A percentile compares a stretch with the other conserved stretches of the same genome.
Conservation (phyloP, 2,113 vertebrate species). For the Datnioides undecimradiatus region DNA sequence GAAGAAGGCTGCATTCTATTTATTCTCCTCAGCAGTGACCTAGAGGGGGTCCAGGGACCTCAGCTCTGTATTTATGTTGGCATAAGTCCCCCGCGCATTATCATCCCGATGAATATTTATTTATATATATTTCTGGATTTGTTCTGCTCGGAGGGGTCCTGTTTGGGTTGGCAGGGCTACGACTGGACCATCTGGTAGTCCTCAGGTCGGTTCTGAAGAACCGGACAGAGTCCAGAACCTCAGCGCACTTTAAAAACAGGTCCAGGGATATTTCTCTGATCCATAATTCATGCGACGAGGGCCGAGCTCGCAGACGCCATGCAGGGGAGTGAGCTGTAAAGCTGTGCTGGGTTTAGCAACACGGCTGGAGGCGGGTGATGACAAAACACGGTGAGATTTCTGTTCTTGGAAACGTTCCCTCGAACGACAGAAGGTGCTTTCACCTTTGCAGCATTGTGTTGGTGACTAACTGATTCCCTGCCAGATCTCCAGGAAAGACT, state of each 20-base stretch:
- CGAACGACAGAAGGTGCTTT: conserved; percentile 15
- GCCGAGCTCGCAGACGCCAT: conserved; percentile 21
- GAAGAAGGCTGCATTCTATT: conserved; percentile 35
- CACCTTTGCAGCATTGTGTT: conserved; percentile 32
- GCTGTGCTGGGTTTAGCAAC: conserved; percentile 44
- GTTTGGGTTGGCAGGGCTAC: conserved; percentile 81
- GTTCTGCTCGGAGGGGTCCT: conserved; percentile 74
- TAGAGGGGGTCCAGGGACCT: conserved; percentile 52
- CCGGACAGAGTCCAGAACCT: conserved; percentile 66
- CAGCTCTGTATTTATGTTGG: conserved; percentile 83
- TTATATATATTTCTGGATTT: conserved; percentile 76
- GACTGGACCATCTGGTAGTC: conserved; percentile 86
- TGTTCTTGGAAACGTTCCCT: conserved; percentile 43
- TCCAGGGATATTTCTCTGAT: conserved; percentile 64
- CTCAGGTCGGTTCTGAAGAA: conserved; percentile 82
- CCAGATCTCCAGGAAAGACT: conserved; percentile 40
- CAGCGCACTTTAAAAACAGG: conserved; percentile 59
- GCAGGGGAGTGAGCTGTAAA: conserved; percentile 58
- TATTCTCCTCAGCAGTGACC: conserved; percentile 37
- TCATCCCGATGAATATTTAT: conserved; percentile 77
- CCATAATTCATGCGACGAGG: conserved; percentile 60
- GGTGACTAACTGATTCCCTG: conserved; percentile 47
- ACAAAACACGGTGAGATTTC: conserved; percentile 56
- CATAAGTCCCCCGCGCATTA: conserved; percentile 51
- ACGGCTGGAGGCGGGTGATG: conserved; percentile 52